Evolutionary conservation across 2,888 invertebrate species (phyloP), one percentile per base, ranked within the genome.

Genomic region (Scotopteryx bipunctaria): DNA sequence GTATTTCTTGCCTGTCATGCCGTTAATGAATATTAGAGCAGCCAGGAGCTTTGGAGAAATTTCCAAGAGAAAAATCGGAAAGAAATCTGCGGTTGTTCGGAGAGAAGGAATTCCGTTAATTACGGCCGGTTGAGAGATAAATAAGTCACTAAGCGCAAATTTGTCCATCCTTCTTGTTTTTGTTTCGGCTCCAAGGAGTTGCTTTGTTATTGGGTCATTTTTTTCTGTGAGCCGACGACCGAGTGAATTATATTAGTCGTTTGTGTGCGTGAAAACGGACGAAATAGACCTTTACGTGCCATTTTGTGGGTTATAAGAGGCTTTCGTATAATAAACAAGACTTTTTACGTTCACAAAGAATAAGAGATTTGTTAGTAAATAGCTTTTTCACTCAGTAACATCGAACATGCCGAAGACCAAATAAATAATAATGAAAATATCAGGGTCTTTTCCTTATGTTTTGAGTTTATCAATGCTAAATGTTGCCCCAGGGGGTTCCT

Each of bases 1-100:
- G 76, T 82, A 84, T 86, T 86, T 90, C 82, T 86, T 84, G 86
- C 83, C 78, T 81, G 88, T 88, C 89, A 88, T 82, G 80, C 71
- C 64, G 66, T 72, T 87, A 90, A 90, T 89, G 86, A 90, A 88
- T 88, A 86, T 85, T 80, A 81, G 76, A 84, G 76, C 71, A 76
- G 78, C 43, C 29, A 21, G 37, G 50, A 15, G 23, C 45, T 45
- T 37, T 13, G 29, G 27, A 16, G 41, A 49, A 56, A 52, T 56
- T 64, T 59, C 52, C 49, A 64, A 43, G 57, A 64, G 69, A 68
- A 74, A 74, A 75, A 76, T 71, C 68, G 73, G 48, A 71, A 78
- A 75, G 75, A 81, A 83, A 83, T 84, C 82, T 76, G 81, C 66
- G 78, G 79, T 73, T 64, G 71, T 68, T 76, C 64, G 63, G 43